phyloP scores from a whole-genome alignment of 2,797 vertebrate species.

The Enteromius anoplus region DNA sequence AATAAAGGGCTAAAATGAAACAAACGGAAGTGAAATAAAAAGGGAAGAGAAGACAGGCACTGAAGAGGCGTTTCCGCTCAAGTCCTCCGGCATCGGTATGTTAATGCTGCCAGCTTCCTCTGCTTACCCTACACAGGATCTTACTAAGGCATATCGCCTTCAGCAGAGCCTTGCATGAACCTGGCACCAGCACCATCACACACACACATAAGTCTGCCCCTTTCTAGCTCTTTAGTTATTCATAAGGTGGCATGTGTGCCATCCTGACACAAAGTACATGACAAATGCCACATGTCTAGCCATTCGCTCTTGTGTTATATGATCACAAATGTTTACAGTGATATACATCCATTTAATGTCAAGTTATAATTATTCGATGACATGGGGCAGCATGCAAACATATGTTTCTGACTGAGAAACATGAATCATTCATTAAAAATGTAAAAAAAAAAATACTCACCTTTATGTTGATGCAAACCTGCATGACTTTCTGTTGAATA shows the following conservation, averaged over 20 bases:
- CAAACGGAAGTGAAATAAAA: conserved; percentile 66
- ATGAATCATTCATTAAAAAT: not conserved
- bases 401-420: not conserved
- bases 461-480: not conserved
- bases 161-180: conserved; percentile 72
- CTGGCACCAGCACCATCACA: conserved; percentile 57
- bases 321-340: not conserved
- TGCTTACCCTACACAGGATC: conserved; percentile 85
- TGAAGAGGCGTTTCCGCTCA: conserved; percentile 73
- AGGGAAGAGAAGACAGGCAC: conserved; percentile 61
- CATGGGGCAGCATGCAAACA: not conserved
- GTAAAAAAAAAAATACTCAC: not conserved
- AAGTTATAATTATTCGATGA: not conserved
- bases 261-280: conserved; percentile 26
- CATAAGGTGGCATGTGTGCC: conserved; percentile 24
- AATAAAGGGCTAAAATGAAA: conserved; percentile 59
- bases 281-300: not conserved
- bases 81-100: conserved; percentile 77
- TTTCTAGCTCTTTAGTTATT: conserved; percentile 35
- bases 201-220: conserved; percentile 52
- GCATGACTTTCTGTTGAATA: not conserved
- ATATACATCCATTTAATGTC: not conserved
- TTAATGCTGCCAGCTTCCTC: conserved; percentile 82
- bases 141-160: conserved; percentile 85
- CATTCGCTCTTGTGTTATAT: not conserved